These are phyloP conservation scores for Psittacula cyanocephala DNA, from an alignment of 2,113 vertebrate species.

Conservation along the genomic window DNA sequence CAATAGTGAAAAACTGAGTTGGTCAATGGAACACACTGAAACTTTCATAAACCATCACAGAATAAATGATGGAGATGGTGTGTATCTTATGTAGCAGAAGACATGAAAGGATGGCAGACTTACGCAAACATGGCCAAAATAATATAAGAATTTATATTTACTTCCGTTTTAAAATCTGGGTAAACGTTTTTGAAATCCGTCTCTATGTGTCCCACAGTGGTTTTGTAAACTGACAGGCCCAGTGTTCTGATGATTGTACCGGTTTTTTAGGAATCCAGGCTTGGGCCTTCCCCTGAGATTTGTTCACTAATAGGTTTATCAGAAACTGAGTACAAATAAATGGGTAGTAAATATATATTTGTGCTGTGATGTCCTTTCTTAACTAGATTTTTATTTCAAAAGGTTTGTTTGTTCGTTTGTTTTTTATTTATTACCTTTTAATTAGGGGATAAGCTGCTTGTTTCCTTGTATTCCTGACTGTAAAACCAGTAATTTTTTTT, in stretches of 20 bases:
- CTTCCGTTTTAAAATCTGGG: neutral
- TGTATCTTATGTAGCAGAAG: neutral
- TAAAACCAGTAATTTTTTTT: neutral
- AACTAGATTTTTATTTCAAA: neutral
- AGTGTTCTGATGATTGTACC: neutral
- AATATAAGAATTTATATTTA: neutral
- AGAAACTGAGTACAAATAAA: neutral
- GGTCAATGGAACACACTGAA: neutral
- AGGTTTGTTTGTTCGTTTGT: too few species aligned
- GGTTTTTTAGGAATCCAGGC: neutral
- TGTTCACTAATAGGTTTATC: neutral
- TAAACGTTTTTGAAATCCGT: neutral
- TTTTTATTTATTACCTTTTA: neutral
- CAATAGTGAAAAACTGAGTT: neutral
- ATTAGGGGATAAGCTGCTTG: neutral
- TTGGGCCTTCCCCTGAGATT: neutral
- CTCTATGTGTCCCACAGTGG: neutral
- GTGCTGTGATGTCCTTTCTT: neutral
- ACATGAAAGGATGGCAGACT: neutral
- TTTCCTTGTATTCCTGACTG: neutral
- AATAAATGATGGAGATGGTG: neutral
- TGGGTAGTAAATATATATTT: neutral
- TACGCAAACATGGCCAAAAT: neutral
- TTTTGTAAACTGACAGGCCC: neutral
- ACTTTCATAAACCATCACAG: neutral